Conservation (phyloP, 2,797 vertebrate genomes). For the Babyrousa celebensis region DNA sequence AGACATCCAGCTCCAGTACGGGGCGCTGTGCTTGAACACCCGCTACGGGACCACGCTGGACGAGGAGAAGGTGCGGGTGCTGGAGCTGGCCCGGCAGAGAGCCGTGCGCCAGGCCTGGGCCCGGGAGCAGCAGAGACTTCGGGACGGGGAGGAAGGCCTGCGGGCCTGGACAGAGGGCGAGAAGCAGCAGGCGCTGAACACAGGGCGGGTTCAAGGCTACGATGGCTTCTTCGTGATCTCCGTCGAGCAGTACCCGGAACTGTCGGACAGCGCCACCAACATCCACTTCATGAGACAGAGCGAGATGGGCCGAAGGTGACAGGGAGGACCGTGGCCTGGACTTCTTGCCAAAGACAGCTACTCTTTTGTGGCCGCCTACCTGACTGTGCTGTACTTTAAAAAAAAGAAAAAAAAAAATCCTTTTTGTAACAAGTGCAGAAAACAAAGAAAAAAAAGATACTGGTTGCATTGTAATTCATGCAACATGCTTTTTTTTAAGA, state of each 20-base stretch:
- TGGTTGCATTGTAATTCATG: constrained; percentile 96
- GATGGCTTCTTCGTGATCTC: constrained; percentile 98
- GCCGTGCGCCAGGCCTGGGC: constrained; percentile 96
- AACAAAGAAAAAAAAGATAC: constrained; percentile 89
- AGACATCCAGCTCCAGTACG: constrained; percentile 96
- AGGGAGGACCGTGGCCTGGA: constrained; percentile 93
- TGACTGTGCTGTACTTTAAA: constrained; percentile 95
- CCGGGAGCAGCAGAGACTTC: constrained; percentile 96
- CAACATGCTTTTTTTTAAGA: constrained; percentile 91
- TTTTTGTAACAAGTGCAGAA: constrained; percentile 88
- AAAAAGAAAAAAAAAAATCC: constrained; percentile 68
- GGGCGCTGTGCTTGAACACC: constrained; percentile 95
- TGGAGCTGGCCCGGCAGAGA: constrained; percentile 97
- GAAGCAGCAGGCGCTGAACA: constrained; percentile 97
- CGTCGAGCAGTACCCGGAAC: constrained; percentile 98
- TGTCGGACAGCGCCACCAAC: constrained; percentile 98
- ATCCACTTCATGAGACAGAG: constrained; percentile 99
- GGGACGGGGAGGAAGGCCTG: constrained; percentile 97
- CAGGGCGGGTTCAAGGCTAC: constrained; percentile 97
- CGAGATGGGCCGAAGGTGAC: constrained; percentile 99
- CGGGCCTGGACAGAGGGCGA: constrained; percentile 98
- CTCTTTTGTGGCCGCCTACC: constrained; percentile 96
- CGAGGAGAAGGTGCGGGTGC: constrained; percentile 96
- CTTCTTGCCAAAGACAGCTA: constrained; percentile 99
- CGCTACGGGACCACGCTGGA: constrained; percentile 97